Evolutionary conservation across 2,888 invertebrate species (phyloP), one percentile per base, ranked within the genome.

Genomic region (Drosophila aldrichi): DNA sequence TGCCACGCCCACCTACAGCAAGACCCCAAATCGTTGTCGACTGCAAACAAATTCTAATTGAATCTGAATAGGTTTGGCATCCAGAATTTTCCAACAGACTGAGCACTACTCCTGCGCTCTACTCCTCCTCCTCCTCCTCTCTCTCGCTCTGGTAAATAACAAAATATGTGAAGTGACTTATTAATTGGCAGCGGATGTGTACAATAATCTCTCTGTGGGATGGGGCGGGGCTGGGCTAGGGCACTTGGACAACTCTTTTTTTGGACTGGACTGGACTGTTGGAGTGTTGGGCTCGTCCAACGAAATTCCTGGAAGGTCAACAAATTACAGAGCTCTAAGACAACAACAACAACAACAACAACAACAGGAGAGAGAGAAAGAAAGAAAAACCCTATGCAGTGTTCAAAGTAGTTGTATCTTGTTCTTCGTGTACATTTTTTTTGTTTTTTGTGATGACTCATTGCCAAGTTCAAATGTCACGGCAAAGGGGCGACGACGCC

Each of bases 391-490:
- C 64, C 60, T 59, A 36, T 41, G 58, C 46, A 56, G 56, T 54
- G 54, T 16, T 60, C 55, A 58, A 75, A 68, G 60, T 68, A 61
- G 57, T 74, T 58, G 63, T 48, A 52, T 54, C 44, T 74, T 51
- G 55, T 41, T 56, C 22, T 36, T 58, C 41, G 41, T 43, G 29
- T 48, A 34, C 2, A 46, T 43, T 46, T n/a, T 69, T 81, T 63
- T 18, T 22, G 1, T 25, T 25, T 32, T 52, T 52, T 52, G 18
- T 88, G 86, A 84, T 84, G 90, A 89, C 67, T 84, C 84, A 84
- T 82, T 58, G 69, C 70, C 82, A 69, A 85, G 88, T 88, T 82
- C 82, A 79, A 74, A 71, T 89, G 90, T 82, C 86, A 82, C 59
- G 54, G 60, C 58, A 38, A 52, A 48, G 60, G 61, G 48, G 43